Evolutionary conservation across 2,888 invertebrate species (phyloP).

Genomic region (Leptarthrus brevirostris): DNA sequence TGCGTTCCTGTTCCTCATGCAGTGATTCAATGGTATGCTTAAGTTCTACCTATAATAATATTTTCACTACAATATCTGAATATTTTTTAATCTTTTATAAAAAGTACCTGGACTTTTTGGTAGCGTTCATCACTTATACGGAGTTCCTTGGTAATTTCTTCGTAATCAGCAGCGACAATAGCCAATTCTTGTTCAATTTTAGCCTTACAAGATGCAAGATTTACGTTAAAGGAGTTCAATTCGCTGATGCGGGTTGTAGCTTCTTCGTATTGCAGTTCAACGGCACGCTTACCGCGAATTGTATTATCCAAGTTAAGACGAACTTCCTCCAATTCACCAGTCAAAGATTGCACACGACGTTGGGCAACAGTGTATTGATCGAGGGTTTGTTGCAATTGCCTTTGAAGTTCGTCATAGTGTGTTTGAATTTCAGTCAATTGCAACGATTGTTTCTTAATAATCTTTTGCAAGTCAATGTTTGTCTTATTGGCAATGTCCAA

Average conservation of each 20-base stretch:
- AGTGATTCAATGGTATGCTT: constrained; percentile 94
- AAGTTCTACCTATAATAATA: constrained; percentile 77
- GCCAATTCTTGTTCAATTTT: constrained; percentile 95
- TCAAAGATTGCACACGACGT: constrained; percentile 89
- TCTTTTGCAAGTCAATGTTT: constrained; percentile 96
- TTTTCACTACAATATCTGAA: not conserved
- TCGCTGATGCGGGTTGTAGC: constrained; percentile 92
- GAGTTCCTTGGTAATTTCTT: constrained; percentile 96
- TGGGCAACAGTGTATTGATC: constrained; percentile 93
- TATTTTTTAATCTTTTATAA: not conserved
- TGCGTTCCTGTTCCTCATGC: constrained; percentile 96
- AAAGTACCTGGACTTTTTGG: constrained; percentile 83
- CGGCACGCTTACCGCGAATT: constrained; percentile 89
- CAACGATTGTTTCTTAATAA: constrained; percentile 96
- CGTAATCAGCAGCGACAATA: constrained; percentile 94
- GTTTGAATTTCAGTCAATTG: constrained; percentile 91
- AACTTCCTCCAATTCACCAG: constrained; percentile 95
- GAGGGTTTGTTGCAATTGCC: constrained; percentile 93
- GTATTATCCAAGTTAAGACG: constrained; percentile 93
- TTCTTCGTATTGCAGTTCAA: constrained; percentile 92
- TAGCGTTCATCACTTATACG: constrained; percentile 93
- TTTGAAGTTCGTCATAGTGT: constrained; percentile 96
- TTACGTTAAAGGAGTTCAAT: constrained; percentile 93
- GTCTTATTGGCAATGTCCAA: constrained; percentile 98
- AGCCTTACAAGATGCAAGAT: constrained; percentile 91